phyloP scores from a whole-genome alignment of 2,888 invertebrate species.

The Hirtodrosophila duncani region DNA sequence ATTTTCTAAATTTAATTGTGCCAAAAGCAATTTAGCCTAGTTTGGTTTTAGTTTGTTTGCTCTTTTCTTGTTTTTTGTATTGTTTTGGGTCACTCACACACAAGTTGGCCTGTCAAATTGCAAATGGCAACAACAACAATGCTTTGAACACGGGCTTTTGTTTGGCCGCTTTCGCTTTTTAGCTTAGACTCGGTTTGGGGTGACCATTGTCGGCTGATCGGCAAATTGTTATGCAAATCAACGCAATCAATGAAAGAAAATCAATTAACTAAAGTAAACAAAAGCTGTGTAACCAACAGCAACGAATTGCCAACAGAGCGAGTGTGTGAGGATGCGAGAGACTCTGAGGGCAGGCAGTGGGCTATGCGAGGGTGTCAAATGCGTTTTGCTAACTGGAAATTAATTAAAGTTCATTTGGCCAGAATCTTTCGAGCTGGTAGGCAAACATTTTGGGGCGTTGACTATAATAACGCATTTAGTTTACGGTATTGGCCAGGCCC shows the following conservation, averaged over 20 bases:
- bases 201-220: constrained; percentile 14
- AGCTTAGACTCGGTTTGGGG: constrained; percentile 10
- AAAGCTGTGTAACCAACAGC: constrained; percentile 15
- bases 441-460: constrained; percentile 21
- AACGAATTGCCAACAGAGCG: too few relatives aligned
- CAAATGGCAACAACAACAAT: constrained; percentile 24
- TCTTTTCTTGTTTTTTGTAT: neutral
- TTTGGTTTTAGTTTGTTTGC: constrained; percentile 16
- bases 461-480: constrained; percentile 11
- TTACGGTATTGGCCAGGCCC: constrained; percentile 25
- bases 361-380: constrained; percentile 48
- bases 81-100: neutral
- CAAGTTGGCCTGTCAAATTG: constrained; percentile 27
- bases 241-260: constrained; percentile 65
- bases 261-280: constrained; percentile 68
- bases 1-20: constrained; percentile 37
- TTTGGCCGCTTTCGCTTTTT: constrained; percentile 34
- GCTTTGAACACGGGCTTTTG: constrained; percentile 26
- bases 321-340: too few relatives aligned
- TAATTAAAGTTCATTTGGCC: constrained; percentile 63
- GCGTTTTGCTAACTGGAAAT: constrained; percentile 42
- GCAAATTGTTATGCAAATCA: constrained; percentile 62
- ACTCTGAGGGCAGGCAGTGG: too few relatives aligned
- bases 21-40: constrained; percentile 25
- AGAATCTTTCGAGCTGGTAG: constrained; percentile 40